Evolutionary conservation across 2,113 vertebrate genomes (phyloP), one percentile per base, ranked within the genome.

Genomic region (Myrmecobius fasciatus): DNA sequence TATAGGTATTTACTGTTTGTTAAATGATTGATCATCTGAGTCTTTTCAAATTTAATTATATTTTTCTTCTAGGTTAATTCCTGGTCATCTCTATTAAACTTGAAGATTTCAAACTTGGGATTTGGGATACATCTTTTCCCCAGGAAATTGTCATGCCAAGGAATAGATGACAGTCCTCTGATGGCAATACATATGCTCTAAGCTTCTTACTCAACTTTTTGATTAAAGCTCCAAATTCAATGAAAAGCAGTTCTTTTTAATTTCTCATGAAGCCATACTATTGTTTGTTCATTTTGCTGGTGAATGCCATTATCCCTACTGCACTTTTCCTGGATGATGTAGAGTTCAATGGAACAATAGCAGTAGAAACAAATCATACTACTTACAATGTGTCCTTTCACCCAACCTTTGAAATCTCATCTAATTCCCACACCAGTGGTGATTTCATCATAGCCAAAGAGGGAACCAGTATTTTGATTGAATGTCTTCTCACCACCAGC

Each of bases 401-500:
- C 91, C 92, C 92, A 25, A 95, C 96, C 92, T 91, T 98, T 90
- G 93, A 97, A 75, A 94, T 94, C 89, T 97, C 97, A 92, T 90
- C 94, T 91, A 97, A 92, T 92, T 96, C 98, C 56, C 96, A 98
- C 90, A 92, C 98, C 53, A 96, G 98, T 91, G 97, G 97, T 91
- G 97, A 98, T 96, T 94, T 99, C 47, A 91, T 99, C 52, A 99
- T 99, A 97, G 99, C 97, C 92, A 99, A 98, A 98, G 99, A 99
- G 95, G 99, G 99, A 25, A 97, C 98, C 95, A 99, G 98, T 93
- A n/a, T 97, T n/a, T 97, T 99, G 49, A 98, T 99, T 20, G 97
- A 98, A 97, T 99, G 99, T 97, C 99, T 99, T 94, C 98, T 99
- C 95, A 99, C 99, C 2, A 96, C 95, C 92, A 95, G 67, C 96